phyloP scores from a whole-genome alignment of 2,888 invertebrate genomes.

The Meteorus colon region DNA sequence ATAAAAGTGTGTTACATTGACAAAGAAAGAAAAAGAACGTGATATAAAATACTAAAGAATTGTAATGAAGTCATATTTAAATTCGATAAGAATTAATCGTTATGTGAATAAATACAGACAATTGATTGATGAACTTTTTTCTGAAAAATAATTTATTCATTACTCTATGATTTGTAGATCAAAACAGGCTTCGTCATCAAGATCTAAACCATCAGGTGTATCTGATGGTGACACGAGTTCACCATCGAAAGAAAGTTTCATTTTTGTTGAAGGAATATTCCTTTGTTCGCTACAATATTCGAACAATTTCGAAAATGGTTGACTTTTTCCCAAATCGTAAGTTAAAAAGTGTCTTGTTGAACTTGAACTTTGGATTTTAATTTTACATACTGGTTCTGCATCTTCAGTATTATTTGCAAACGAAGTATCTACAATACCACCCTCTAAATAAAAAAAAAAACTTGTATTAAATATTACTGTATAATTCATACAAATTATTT shows the following conservation, averaged over 20 bases:
- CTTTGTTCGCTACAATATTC: slow-evolving; percentile 58
- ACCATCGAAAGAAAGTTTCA: slow-evolving; percentile 67
- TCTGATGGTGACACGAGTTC: slow-evolving; percentile 59
- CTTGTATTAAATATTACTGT: not conserved
- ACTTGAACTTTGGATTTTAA: slow-evolving; percentile 64
- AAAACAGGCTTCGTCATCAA: slow-evolving; percentile 66
- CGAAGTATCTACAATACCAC: slow-evolving; percentile 58
- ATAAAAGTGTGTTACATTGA: no score
- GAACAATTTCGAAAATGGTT: slow-evolving; percentile 56
- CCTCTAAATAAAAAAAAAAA: slow-evolving; percentile 54
- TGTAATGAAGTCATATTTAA: no score
- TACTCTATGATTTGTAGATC: slow-evolving; percentile 57
- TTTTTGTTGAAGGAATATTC: slow-evolving; percentile 54
- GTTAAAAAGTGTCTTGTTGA: slow-evolving; percentile 54
- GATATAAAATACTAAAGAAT: no score
- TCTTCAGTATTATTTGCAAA: slow-evolving; percentile 41
- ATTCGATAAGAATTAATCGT: not conserved
- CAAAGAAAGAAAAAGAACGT: no score
- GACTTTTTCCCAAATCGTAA: slow-evolving; percentile 54
- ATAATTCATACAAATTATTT: not conserved
- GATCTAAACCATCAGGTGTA: slow-evolving; percentile 64
- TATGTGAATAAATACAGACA: not conserved
- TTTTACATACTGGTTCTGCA: slow-evolving; percentile 52
- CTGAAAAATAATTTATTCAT: not conserved
- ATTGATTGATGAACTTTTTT: not conserved